phyloP scores from a whole-genome alignment of 2,888 invertebrate species.

The Tetragnatha montana region DNA sequence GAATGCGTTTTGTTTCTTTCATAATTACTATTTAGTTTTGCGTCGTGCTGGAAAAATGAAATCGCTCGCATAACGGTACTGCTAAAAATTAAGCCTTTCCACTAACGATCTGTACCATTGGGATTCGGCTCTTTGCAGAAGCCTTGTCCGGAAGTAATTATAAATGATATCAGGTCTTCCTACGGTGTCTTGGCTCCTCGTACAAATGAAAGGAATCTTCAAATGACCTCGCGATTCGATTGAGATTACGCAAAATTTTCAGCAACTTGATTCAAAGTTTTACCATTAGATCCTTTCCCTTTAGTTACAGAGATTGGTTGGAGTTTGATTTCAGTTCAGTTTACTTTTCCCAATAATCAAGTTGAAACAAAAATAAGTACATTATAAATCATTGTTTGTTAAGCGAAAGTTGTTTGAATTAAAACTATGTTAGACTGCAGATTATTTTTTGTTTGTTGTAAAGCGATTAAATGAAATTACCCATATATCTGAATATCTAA shows the following conservation, averaged over 20 bases:
- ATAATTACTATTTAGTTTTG: conserved; percentile 43
- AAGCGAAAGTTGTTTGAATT: no score
- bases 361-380: no score
- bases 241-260: not conserved
- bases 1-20: conserved; percentile 37
- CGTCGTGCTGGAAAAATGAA: conserved; percentile 25
- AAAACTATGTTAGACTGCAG: no score
- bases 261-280: not conserved
- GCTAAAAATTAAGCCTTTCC: conserved; percentile 23
- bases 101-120: conserved; percentile 28
- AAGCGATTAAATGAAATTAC: no score
- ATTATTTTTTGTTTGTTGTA: no score
- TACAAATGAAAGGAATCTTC: not conserved
- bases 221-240: not conserved
- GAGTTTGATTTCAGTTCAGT: no score
- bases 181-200: not conserved
- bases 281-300: not conserved
- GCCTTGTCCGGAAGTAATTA: conserved; percentile 32
- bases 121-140: conserved; percentile 23
- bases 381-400: no score
- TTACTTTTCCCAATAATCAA: no score
- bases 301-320: no score
- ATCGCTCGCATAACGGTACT: conserved; percentile 4
- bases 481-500: no score
- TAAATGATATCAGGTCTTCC: conserved; percentile 8